A percentile compares a stretch with the other conserved stretches of the same genome.
These are phyloP conservation scores for Drosophila melanosoma DNA, from an alignment of 2,888 invertebrate species.

Conservation along the genomic window DNA sequence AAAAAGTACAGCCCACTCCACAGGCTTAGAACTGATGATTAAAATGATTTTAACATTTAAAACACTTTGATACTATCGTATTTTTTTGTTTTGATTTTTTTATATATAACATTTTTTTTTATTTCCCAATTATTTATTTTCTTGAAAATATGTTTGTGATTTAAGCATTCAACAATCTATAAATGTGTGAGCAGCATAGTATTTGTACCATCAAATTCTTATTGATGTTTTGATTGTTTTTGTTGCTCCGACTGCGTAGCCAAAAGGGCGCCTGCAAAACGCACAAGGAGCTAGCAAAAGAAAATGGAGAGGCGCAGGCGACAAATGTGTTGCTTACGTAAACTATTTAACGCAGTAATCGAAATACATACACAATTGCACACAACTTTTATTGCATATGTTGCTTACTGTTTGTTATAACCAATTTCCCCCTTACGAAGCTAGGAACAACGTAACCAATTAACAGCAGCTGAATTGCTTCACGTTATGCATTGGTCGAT, in stretches of 20 bases:
- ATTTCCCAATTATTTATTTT: background rate
- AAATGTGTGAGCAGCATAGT: conserved; percentile 32
- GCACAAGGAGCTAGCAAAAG: conserved; percentile 20
- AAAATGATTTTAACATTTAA: background rate
- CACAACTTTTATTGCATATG: background rate
- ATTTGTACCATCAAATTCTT: conserved; percentile 58
- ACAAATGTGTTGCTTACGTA: conserved; percentile 40
- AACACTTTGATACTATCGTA: background rate
- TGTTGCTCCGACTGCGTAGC: conserved; percentile 43
- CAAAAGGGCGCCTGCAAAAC: conserved; percentile 61
- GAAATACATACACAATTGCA: conserved; percentile 3
- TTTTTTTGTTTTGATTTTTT: background rate
- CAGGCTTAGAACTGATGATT: conserved; percentile 3
- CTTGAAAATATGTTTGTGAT: background rate
- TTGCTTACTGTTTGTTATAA: background rate
- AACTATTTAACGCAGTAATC: conserved; percentile 1
- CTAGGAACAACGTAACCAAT: background rate
- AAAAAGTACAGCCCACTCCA: conserved; percentile 29
- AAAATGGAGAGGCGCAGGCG: conserved; percentile 42
- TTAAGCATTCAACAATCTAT: background rate
- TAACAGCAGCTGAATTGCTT: background rate
- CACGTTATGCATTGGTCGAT: background rate
- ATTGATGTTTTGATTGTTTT: conserved; percentile 71
- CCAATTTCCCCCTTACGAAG: background rate
- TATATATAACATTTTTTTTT: background rate